A percentile compares a stretch with the other conserved stretches of the same genome.
phyloP scores from a whole-genome alignment of 2,113 vertebrate species.

The Prolemur simus region DNA sequence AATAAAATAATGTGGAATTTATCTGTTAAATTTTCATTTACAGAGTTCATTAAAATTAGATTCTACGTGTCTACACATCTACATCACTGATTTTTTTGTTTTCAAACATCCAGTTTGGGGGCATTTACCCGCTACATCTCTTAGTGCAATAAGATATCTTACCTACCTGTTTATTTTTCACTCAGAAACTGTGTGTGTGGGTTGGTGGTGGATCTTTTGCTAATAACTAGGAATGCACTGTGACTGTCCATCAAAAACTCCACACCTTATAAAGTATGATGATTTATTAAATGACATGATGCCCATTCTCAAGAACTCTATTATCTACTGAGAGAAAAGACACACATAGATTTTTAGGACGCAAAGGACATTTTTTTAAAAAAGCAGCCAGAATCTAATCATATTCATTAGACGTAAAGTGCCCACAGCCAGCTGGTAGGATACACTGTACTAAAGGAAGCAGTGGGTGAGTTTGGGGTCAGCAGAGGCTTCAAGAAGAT shows the following conservation, averaged over 20 bases:
- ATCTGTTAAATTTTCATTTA: not conserved
- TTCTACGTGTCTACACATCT: not conserved
- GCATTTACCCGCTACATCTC: not conserved
- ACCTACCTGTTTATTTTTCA: not conserved
- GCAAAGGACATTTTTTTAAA: not conserved
- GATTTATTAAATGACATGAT: not conserved
- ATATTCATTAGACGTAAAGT: not conserved
- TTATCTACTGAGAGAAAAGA: not conserved
- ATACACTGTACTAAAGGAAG: fast-evolving
- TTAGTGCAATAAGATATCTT: not conserved
- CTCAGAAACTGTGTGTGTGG: not conserved
- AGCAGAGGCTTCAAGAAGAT: not conserved
- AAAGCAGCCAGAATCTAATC: not conserved
- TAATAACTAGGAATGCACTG: not conserved
- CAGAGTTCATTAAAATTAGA: not conserved
- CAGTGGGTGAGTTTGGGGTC: not conserved
- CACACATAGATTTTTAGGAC: not conserved
- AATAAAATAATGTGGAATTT: not conserved
- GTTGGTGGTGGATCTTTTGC: not conserved
- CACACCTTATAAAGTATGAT: not conserved
- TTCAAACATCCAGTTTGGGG: not conserved
- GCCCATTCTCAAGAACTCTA: not conserved
- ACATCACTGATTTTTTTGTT: not conserved
- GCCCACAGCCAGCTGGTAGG: not conserved
- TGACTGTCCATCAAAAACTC: not conserved